A percentile compares a stretch with the other conserved stretches of the same genome.
Evolutionary conservation across 2,113 vertebrate genomes (phyloP).

Genomic region (Poeciliopsis occidentalis): DNA sequence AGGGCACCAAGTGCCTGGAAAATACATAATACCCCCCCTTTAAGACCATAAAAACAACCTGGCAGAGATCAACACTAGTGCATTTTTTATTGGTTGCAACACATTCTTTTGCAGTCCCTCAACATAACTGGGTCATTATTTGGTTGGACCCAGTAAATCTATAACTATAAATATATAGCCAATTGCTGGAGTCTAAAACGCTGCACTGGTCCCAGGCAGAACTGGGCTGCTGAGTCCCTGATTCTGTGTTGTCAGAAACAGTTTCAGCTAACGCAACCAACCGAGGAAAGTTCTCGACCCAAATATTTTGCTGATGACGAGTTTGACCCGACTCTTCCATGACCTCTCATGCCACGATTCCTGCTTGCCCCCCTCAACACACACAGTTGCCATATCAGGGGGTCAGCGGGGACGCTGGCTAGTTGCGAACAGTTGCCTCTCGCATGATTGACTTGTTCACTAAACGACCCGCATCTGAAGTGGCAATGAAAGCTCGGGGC

Average conservation of each 20-base stretch:
- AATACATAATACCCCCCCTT: background rate
- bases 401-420: constrained; percentile 51
- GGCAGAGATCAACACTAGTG: background rate
- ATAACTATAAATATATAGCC: background rate
- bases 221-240: constrained; percentile 21
- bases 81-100: background rate
- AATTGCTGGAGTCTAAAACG: constrained; percentile 13
- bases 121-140: constrained; percentile 8
- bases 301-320: constrained; percentile 67
- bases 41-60: constrained; percentile 24
- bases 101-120: constrained; percentile 22
- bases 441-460: constrained; percentile 75
- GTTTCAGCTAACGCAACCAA: constrained; percentile 33
- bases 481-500: constrained; percentile 62
- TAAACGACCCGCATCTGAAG: constrained; percentile 70
- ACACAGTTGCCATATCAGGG: constrained; percentile 38
- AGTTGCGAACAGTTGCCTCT: constrained; percentile 62
- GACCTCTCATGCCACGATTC: constrained; percentile 39
- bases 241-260: constrained; percentile 30
- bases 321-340: constrained; percentile 67
- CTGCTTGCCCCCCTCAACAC: constrained; percentile 25
- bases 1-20: too few species aligned
- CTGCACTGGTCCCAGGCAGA: background rate
- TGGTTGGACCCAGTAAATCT: constrained; percentile 1
- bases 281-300: constrained; percentile 42